These are phyloP conservation scores for Takifugu ocellatus DNA, from an alignment of 2,797 vertebrate species.

Conservation along the genomic window DNA sequence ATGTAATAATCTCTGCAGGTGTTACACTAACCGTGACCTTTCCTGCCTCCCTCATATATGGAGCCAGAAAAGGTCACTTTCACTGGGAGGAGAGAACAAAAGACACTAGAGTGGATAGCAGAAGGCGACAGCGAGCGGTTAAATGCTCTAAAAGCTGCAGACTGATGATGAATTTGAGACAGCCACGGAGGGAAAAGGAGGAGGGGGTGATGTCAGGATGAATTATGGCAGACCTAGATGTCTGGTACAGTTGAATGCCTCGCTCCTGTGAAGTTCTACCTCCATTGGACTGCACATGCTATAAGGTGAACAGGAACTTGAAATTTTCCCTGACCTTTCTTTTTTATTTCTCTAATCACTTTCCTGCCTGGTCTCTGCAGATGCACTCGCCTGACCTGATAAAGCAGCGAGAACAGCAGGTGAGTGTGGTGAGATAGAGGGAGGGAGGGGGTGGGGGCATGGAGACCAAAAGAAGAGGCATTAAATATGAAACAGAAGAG, in stretches of 20 bases:
- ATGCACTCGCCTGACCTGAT: slow-evolving; percentile 53
- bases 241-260: slow-evolving; percentile 12
- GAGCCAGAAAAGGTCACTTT: slow-evolving; percentile 22
- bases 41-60: slow-evolving; percentile 22
- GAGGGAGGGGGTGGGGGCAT: slow-evolving; percentile 18
- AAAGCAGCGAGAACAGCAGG: slow-evolving; percentile 44
- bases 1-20: slow-evolving; percentile 16
- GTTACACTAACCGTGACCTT: slow-evolving; percentile 39
- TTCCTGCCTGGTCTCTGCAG: slow-evolving; percentile 25
- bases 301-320: slow-evolving; percentile 17
- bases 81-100: slow-evolving; percentile 7
- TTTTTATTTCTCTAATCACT: slow-evolving; percentile 27
- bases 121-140: slow-evolving; percentile 28
- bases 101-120: slow-evolving; percentile 1
- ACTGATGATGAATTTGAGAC: slow-evolving; percentile 30
- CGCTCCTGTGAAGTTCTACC: slow-evolving; percentile 5
- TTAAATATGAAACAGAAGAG: slow-evolving; percentile 37
- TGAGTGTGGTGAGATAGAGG: slow-evolving; percentile 3
- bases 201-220: slow-evolving; percentile 34
- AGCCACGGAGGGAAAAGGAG: slow-evolving; percentile 8
- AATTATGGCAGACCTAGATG: slow-evolving; percentile 19
- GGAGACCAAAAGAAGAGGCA: slow-evolving; percentile 6
- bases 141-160: slow-evolving; percentile 38
- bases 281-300: neutral
- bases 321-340: slow-evolving; percentile 42